A percentile compares a stretch with the other conserved stretches of the same genome.
These are phyloP conservation scores for Hipparchia sbordonii DNA, from an alignment of 2,888 invertebrate species.

Conservation along the genomic window DNA sequence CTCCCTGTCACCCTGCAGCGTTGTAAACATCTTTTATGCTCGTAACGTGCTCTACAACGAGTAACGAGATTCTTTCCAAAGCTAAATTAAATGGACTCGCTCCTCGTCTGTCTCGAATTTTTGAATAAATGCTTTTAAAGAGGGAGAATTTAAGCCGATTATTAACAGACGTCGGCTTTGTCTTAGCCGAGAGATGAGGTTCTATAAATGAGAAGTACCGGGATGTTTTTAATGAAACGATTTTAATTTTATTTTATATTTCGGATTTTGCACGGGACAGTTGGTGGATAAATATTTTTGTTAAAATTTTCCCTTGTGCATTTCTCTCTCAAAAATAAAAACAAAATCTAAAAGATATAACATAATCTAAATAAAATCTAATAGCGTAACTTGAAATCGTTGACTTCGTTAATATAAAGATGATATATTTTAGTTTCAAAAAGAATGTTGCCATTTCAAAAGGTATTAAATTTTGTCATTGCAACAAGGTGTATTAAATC, in stretches of 20 bases:
- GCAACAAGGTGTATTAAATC: no score
- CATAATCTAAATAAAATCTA: no score
- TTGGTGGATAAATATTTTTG: slow-evolving; percentile 13
- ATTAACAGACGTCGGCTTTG: slow-evolving; percentile 57
- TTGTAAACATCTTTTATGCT: slow-evolving; percentile 32
- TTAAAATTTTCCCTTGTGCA: slow-evolving; percentile 20
- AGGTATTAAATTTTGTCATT: no score
- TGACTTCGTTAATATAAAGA: not conserved
- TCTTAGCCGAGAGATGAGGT: slow-evolving; percentile 51
- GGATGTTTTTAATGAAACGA: slow-evolving; percentile 46
- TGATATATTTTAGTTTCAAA: no score
- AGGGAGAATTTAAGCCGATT: slow-evolving; percentile 64
- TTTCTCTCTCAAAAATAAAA: not conserved
- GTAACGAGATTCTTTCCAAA: slow-evolving; percentile 45
- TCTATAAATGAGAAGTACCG: slow-evolving; percentile 46
- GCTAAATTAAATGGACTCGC: slow-evolving; percentile 49
- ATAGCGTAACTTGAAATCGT: not conserved
- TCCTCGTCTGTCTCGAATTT: slow-evolving; percentile 44
- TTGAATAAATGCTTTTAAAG: slow-evolving; percentile 50
- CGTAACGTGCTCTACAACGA: slow-evolving; percentile 35
- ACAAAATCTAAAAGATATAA: not conserved
- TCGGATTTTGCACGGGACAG: slow-evolving; percentile 4
- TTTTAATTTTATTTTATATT: slow-evolving; percentile 39
- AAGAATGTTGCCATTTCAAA: no score
- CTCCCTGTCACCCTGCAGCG: slow-evolving; percentile 6